These are phyloP conservation scores for Colius striatus DNA, from an alignment of 2,113 vertebrate species.

Conservation along the genomic window DNA sequence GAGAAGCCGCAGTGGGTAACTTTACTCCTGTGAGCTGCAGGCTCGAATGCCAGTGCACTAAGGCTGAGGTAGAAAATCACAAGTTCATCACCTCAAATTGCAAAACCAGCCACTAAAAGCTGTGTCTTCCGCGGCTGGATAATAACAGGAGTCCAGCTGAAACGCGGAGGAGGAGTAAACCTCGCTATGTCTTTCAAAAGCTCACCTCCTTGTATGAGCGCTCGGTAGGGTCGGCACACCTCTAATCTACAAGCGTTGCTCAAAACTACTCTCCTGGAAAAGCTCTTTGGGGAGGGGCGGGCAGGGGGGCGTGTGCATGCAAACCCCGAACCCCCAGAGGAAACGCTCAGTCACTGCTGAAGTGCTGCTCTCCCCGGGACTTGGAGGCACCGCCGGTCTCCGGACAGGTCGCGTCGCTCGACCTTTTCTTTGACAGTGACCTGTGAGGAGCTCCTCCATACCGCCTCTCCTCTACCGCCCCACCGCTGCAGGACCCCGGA, in stretches of 20 bases:
- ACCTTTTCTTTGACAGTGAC: too few species aligned
- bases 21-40: background rate
- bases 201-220: fast-evolving
- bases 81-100: background rate
- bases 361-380: too few species aligned
- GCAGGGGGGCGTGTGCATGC: fast-evolving
- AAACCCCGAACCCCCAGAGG: background rate
- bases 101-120: background rate
- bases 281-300: fast-evolving
- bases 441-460: too few species aligned
- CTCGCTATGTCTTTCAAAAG: fast-evolving
- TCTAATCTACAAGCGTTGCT: background rate
- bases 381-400: too few species aligned
- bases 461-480: background rate
- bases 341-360: background rate
- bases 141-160: background rate
- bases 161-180: background rate
- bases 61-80: background rate
- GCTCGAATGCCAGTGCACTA: background rate
- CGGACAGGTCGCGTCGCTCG: background rate
- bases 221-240: fast-evolving
- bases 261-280: background rate
- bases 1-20: background rate
- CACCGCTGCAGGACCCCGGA: background rate
- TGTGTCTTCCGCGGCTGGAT: too few species aligned